Base-by-base conservation (phyloP, 2,888 invertebrate species). In the Lepetodrilus schrolli region DNA sequence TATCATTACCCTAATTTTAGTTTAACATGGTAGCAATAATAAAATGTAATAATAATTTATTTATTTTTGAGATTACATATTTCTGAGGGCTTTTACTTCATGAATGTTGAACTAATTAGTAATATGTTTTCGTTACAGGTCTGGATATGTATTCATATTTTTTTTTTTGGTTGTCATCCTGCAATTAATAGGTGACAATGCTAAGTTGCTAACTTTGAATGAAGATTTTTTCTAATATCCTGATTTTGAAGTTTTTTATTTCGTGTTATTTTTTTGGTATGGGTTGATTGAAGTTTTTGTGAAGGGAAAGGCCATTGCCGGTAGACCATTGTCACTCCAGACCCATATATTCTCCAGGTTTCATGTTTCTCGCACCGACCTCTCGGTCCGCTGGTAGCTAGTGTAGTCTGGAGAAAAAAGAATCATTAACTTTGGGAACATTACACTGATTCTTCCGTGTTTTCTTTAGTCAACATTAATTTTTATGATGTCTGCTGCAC, bases 401-500 rank as follows among this genome's bases (percentile, higher is more conserved):
- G 58, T 58, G 30, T 43, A 26, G 30, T 30, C n/a, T 30, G 23
- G 10, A 8, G 30, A 17, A 17, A 43, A 43, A 17, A 5, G 48
- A 48, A n/a, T 34, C 58, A 58, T 58, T 58, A 34, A 23, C 26
- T 58, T 23, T 30, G 17, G 7, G 58, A 43, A 58, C 23, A 58
- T 58, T 58, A 58, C 58, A 58, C 34, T 30, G 34, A n/a, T 4
- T 58, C 58, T 30, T 34, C 4, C 58, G 13, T 30, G 10, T 58
- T 30, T 30, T n/a, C 34, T 30, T 34, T 30, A 8, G 26, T 30
- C 58, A 34, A 30, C 10, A 30, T 30, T 58, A 4, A 58, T 17
- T 58, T 34, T 58, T 58, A 58, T 34, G 58, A 58, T 58, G 58
- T 58, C 34, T 58, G 58, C 58, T n/a, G n/a, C 58, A 30, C 26